These are phyloP conservation scores for Nicator chloris DNA, from an alignment of 2,113 vertebrate genomes.

Conservation along the genomic window DNA sequence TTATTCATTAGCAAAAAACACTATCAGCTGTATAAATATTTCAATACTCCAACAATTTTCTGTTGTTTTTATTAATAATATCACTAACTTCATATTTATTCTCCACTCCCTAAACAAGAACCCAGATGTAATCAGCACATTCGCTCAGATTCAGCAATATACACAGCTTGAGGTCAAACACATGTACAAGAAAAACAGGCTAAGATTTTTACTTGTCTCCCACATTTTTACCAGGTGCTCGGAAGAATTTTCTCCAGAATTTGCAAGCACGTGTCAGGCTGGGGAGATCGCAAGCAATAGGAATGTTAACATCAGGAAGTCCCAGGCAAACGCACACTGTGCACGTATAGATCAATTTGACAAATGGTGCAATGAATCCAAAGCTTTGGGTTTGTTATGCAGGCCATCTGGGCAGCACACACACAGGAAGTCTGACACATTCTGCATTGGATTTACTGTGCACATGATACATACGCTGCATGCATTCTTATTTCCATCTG, in stretches of 20 bases:
- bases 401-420: conserved; percentile 62
- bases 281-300: background rate
- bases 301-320: conserved; percentile 45
- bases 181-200: background rate
- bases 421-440: conserved; percentile 58
- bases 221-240: background rate
- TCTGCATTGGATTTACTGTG: conserved; percentile 28
- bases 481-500: conserved; percentile 54
- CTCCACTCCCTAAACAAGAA: background rate
- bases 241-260: conserved; percentile 8
- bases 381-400: conserved; percentile 54
- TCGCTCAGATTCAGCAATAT: background rate
- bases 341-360: conserved; percentile 42
- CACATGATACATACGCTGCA: conserved; percentile 10
- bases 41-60: background rate
- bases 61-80: background rate
- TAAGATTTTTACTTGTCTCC: background rate
- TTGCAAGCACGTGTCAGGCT: conserved; percentile 33
- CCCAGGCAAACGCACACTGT: conserved; percentile 28
- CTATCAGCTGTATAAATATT: background rate
- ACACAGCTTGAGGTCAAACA: background rate
- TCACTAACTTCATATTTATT: background rate
- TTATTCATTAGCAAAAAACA: background rate
- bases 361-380: conserved; percentile 33
- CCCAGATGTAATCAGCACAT: background rate